Percentiles rank a stretch among this genome's conserved stretches.
These are phyloP conservation scores for Rhea pennata DNA, from an alignment of 2,113 vertebrate species.

Conservation along the genomic window DNA sequence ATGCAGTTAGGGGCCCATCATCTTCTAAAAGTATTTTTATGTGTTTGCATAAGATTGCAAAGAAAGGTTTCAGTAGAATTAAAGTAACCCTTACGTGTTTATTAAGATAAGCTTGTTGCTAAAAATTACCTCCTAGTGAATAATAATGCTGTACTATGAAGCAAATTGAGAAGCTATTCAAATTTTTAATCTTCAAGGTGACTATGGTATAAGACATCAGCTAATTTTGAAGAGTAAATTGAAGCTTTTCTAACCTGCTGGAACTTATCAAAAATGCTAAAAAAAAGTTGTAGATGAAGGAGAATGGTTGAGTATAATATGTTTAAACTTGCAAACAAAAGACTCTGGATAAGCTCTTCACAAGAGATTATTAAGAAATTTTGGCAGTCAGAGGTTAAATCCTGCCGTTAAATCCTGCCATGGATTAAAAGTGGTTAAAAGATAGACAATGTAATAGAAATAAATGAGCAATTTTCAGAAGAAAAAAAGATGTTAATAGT, in stretches of 20 bases:
- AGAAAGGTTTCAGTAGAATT: not conserved
- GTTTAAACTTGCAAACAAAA: constrained; percentile 14
- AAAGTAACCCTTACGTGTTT: constrained; percentile 1
- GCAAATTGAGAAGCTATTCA: constrained; percentile 28
- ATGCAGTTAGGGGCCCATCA: not conserved
- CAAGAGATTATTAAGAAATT: not conserved
- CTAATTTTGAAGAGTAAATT: not conserved
- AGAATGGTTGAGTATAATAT: not conserved
- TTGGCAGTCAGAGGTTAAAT: constrained; percentile 10
- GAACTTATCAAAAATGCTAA: not conserved
- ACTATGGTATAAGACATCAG: not conserved
- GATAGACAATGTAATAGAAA: constrained; percentile 14
- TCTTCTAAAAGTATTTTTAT: not conserved
- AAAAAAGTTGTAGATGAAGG: not conserved
- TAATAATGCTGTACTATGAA: not conserved
- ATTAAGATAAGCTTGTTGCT: constrained; percentile 42
- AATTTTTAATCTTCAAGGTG: constrained; percentile 38
- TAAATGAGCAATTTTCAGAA: constrained; percentile 36
- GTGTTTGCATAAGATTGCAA: not conserved
- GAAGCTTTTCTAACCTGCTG: constrained; percentile 1
- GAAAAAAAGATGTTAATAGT: constrained; percentile 8
- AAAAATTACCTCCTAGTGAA: constrained; percentile 28
- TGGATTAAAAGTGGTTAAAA: constrained; percentile 31
- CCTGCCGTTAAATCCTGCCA: not conserved
- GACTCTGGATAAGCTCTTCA: constrained; percentile 3